Conservation (phyloP, 2,113 vertebrate genomes). For the Hippocampus zosterae region DNA sequence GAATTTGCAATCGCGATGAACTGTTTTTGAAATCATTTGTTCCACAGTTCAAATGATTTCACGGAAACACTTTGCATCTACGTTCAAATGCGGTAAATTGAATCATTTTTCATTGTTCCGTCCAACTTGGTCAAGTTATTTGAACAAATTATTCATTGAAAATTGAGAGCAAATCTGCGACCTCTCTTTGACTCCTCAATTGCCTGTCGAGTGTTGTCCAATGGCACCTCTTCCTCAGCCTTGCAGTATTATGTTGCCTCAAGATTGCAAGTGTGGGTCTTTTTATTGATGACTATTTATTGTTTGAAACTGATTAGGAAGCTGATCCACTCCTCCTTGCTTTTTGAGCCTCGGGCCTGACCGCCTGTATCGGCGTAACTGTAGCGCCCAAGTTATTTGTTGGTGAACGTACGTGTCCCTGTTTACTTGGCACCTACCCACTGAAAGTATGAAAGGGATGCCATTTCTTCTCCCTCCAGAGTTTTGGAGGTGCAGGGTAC, state of each 20-base stretch:
- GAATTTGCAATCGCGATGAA: not conserved
- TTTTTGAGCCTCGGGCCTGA: conserved; percentile 2
- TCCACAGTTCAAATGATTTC: not conserved
- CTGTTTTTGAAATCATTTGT: not conserved
- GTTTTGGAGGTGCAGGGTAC: conserved; percentile 3
- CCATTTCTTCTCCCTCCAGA: conserved; percentile 48
- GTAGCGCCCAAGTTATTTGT: conserved; percentile 1
- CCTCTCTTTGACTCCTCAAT: no score
- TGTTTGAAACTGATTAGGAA: not conserved
- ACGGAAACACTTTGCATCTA: no score
- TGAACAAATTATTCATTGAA: no score
- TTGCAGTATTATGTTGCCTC: no score
- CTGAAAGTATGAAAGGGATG: conserved; percentile 52
- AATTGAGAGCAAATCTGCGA: no score
- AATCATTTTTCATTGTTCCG: no score
- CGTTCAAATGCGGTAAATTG: no score
- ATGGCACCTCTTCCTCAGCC: no score
- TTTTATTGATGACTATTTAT: not conserved
- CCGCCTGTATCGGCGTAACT: not conserved
- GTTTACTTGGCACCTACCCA: conserved; percentile 55
- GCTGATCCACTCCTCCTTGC: not conserved
- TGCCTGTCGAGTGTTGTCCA: no score
- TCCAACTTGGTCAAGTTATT: no score
- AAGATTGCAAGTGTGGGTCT: no score
- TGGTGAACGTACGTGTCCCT: conserved; percentile 28